phyloP scores from a whole-genome alignment of 2,888 invertebrate genomes.

The Hirtodrosophila duncani region DNA sequence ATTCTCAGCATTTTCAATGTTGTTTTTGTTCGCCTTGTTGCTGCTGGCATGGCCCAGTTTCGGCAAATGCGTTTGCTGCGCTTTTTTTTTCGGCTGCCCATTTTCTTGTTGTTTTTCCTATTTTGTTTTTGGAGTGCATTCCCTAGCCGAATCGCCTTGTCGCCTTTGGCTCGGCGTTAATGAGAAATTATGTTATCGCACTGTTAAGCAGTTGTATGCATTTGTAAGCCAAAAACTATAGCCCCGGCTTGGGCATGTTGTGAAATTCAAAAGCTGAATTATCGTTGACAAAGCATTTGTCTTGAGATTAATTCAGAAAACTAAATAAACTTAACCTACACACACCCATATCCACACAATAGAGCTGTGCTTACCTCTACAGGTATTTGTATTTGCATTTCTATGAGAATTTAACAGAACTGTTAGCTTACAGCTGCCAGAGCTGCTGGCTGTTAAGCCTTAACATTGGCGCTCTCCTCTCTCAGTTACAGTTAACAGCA shows the following conservation, averaged over 20 bases:
- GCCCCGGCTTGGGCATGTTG: too few relatives aligned
- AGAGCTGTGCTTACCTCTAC: too few relatives aligned
- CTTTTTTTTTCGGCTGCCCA: slow-evolving; percentile 12
- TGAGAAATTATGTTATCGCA: slow-evolving; percentile 69
- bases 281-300: background rate
- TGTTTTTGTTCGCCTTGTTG: slow-evolving; percentile 21
- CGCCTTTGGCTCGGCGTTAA: slow-evolving; percentile 56
- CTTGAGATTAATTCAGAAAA: too few relatives aligned
- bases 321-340: too few relatives aligned
- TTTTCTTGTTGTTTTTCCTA: slow-evolving; percentile 10
- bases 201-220: slow-evolving; percentile 49
- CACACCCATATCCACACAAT: too few relatives aligned
- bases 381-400: too few relatives aligned
- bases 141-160: slow-evolving; percentile 18
- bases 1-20: slow-evolving; percentile 35
- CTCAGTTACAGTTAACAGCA: slow-evolving; percentile 11
- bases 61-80: slow-evolving; percentile 31
- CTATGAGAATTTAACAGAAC: too few relatives aligned
- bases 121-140: slow-evolving; percentile 5
- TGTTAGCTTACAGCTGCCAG: background rate
- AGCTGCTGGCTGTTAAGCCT: slow-evolving; percentile 15
- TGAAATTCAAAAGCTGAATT: slow-evolving; percentile 7
- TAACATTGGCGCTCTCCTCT: background rate
- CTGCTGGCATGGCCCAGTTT: slow-evolving; percentile 52
- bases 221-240: too few relatives aligned